Conservation (phyloP, 2,113 vertebrate genomes). For the Trogon surrucura region DNA sequence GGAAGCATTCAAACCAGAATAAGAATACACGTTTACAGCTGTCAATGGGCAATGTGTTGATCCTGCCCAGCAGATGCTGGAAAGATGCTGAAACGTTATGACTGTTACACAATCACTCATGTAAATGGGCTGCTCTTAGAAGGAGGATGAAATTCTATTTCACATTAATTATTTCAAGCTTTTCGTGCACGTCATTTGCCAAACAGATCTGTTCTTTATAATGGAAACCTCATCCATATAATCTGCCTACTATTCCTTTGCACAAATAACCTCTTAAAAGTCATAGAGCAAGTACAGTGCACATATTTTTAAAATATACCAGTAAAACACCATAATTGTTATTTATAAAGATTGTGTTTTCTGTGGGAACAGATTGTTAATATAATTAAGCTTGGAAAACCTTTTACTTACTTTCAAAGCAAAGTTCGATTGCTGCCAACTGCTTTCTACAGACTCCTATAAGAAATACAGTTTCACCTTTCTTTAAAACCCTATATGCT, state of each 20-base stretch:
- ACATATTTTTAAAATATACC: background rate
- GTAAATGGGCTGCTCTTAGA: background rate
- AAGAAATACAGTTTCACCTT: background rate
- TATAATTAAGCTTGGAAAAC: background rate
- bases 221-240: background rate
- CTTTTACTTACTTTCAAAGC: background rate
- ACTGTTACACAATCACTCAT: background rate
- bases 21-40: background rate
- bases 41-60: background rate
- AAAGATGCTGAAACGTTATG: background rate
- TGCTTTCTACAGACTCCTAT: background rate
- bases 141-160: background rate
- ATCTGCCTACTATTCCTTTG: background rate
- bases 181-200: background rate
- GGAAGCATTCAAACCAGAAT: background rate
- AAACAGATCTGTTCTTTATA: background rate
- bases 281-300: background rate
- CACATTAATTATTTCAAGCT: background rate
- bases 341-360: background rate
- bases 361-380: background rate
- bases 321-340: background rate
- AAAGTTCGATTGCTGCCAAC: background rate
- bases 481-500: background rate
- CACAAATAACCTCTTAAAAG: background rate
- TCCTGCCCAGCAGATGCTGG: background rate